Evolutionary conservation across 2,797 vertebrate genomes (phyloP).

Genomic region (Staurois parvus): DNA sequence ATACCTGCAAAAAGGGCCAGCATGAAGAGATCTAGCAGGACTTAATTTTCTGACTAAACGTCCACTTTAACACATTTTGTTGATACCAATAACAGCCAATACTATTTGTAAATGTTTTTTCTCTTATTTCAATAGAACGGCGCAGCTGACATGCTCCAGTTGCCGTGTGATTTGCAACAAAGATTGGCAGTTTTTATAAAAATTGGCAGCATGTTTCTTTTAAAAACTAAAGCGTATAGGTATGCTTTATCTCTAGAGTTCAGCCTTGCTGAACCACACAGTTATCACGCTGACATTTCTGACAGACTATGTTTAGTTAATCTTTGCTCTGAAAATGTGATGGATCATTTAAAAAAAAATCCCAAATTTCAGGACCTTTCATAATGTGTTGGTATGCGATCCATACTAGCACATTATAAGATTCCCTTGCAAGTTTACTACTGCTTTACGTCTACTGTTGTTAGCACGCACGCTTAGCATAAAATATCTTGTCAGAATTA

Average conservation of each 20-base stretch:
- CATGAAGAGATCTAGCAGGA: too few species aligned
- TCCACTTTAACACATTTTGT: too few species aligned
- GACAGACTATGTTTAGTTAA: conserved; percentile 56
- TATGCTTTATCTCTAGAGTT: conserved; percentile 56
- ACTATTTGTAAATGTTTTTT: conserved; percentile 5
- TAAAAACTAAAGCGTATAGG: conserved; percentile 39
- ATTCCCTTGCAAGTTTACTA: too few species aligned
- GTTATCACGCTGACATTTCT: conserved; percentile 59
- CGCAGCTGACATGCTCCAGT: neutral
- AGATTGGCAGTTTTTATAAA: conserved; percentile 45
- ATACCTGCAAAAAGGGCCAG: too few species aligned
- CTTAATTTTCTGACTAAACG: too few species aligned
- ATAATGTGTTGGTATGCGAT: too few species aligned
- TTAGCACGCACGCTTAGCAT: too few species aligned
- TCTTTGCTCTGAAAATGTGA: conserved; percentile 55
- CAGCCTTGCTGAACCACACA: conserved; percentile 53
- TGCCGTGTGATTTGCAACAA: conserved; percentile 28
- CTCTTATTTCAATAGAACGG: conserved; percentile 25
- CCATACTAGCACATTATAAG: too few species aligned
- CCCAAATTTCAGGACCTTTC: conserved; percentile 43
- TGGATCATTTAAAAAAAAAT: conserved; percentile 53
- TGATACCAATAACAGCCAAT: too few species aligned
- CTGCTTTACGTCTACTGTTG: neutral
- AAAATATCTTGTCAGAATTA: too few species aligned
- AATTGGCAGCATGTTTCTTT: conserved; percentile 38